A percentile compares a stretch with the other conserved stretches of the same genome.
These are phyloP conservation scores for Clivina fossor DNA, from an alignment of 2,888 invertebrate genomes.

Conservation along the genomic window DNA sequence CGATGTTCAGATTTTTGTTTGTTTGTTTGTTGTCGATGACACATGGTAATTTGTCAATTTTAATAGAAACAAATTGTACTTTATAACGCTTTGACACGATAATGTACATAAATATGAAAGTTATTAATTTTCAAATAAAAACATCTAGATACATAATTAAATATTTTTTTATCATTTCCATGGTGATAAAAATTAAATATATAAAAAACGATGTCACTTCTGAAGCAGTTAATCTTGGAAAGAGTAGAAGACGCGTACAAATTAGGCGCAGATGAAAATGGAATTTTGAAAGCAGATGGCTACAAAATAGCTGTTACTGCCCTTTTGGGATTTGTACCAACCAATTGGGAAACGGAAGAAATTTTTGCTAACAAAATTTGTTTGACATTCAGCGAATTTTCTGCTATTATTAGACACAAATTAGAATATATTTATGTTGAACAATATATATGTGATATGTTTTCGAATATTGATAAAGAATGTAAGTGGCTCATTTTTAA, in stretches of 20 bases:
- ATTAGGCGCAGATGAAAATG: constrained; percentile 13
- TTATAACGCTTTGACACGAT: too few relatives aligned
- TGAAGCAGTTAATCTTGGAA: constrained; percentile 2
- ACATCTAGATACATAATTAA: neutral
- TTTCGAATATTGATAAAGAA: constrained; percentile 27
- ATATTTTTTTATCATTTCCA: neutral
- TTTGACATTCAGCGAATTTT: constrained; percentile 14
- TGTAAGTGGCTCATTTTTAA: constrained; percentile 13
- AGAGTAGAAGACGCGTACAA: constrained; percentile 9
- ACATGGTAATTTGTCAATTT: too few relatives aligned
- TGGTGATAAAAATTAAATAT: neutral
- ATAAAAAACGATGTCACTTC: neutral
- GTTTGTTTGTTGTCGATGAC: too few relatives aligned
- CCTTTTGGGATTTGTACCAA: constrained; percentile 30
- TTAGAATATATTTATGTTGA: constrained; percentile 25
- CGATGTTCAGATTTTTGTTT: neutral
- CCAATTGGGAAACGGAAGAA: constrained; percentile 33
- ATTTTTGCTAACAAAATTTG: constrained; percentile 16
- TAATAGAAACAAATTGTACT: too few relatives aligned
- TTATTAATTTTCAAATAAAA: neutral
- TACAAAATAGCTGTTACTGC: constrained; percentile 33
- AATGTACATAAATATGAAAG: too few relatives aligned
- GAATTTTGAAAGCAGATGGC: constrained; percentile 20
- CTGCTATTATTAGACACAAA: constrained; percentile 22
- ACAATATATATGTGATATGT: constrained; percentile 31